Conservation (phyloP, 1,140 invertebrate genomes). For the Mizuhopecten yessoensis region DNA sequence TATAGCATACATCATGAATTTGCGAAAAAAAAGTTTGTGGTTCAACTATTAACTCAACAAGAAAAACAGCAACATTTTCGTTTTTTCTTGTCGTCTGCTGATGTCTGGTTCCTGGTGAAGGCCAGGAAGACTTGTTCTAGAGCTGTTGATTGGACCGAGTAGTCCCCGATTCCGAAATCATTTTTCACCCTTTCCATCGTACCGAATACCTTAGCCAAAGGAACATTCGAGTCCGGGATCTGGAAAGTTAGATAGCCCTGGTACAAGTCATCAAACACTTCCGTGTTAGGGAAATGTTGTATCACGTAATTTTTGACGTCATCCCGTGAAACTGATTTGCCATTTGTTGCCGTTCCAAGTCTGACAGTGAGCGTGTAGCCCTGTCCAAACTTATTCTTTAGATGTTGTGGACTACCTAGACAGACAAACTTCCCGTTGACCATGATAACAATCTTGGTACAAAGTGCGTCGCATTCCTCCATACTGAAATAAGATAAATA, state of each 20-base stretch:
- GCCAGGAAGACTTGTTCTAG: conserved; percentile 88
- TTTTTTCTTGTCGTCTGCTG: conserved; percentile 58
- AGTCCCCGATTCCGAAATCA: conserved; percentile 87
- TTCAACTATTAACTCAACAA: no score
- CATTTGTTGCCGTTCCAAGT: conserved; percentile 58
- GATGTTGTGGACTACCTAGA: conserved; percentile 82
- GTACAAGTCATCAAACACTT: conserved; percentile 87
- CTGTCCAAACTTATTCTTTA: conserved; percentile 82
- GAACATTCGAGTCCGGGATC: conserved; percentile 81
- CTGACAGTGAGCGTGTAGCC: conserved; percentile 81
- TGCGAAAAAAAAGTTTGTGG: no score
- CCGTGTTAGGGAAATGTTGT: conserved; percentile 61
- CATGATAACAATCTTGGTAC: conserved; percentile 84
- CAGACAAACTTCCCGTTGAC: conserved; percentile 84
- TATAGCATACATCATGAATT: no score
- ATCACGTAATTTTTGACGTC: conserved; percentile 61
- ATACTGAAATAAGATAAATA: conserved; percentile 75
- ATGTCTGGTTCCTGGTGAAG: conserved; percentile 83
- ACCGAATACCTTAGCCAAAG: conserved; percentile 87
- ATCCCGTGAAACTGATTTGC: conserved; percentile 8
- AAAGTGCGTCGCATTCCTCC: conserved; percentile 85
- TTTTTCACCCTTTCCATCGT: conserved; percentile 85
- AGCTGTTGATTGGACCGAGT: conserved; percentile 90
- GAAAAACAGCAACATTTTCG: not conserved
- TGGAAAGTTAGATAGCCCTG: conserved; percentile 86